phyloP scores from a whole-genome alignment of 92 coral and sea anemone genomes.

The Porites lobata region DNA sequence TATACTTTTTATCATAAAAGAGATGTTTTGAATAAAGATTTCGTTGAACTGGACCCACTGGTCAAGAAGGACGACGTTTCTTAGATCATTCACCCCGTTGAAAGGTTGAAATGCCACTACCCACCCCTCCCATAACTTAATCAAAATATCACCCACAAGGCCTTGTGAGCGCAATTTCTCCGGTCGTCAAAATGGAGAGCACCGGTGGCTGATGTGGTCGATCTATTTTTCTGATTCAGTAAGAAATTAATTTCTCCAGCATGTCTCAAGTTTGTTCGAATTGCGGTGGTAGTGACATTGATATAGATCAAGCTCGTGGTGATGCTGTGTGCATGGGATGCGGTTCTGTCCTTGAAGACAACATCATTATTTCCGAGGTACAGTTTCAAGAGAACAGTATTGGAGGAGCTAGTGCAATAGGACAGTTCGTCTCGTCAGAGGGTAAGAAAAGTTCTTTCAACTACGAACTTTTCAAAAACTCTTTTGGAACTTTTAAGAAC shows the following conservation, averaged over 20 bases:
- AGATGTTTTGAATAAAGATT: too few species aligned
- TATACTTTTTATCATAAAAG: too few species aligned
- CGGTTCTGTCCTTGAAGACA: slow-evolving; percentile 98
- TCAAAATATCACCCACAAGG: not conserved
- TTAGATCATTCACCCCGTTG: too few species aligned
- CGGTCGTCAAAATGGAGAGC: not conserved
- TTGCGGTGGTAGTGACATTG: slow-evolving; percentile 98
- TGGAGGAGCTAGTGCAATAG: slow-evolving; percentile 98
- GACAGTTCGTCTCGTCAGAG: slow-evolving; percentile 97
- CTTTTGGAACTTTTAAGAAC: not conserved
- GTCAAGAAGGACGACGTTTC: too few species aligned
- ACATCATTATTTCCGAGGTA: slow-evolving; percentile 94
- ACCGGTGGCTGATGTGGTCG: not conserved
- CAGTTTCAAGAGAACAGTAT: slow-evolving; percentile 97
- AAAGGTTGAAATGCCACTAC: not conserved
- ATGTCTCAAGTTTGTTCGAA: slow-evolving; percentile 99
- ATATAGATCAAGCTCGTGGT: slow-evolving; percentile 96
- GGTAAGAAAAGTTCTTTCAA: slow-evolving; percentile 56
- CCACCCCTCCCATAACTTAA: not conserved
- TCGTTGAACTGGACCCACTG: too few species aligned
- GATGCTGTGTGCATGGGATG: slow-evolving; percentile 97
- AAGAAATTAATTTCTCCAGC: slow-evolving; percentile 5
- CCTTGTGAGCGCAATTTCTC: not conserved
- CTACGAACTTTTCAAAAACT: not conserved
- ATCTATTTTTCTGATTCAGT: not conserved